Conservation (phyloP, 2,888 invertebrate species). For the Apantesis nais region DNA sequence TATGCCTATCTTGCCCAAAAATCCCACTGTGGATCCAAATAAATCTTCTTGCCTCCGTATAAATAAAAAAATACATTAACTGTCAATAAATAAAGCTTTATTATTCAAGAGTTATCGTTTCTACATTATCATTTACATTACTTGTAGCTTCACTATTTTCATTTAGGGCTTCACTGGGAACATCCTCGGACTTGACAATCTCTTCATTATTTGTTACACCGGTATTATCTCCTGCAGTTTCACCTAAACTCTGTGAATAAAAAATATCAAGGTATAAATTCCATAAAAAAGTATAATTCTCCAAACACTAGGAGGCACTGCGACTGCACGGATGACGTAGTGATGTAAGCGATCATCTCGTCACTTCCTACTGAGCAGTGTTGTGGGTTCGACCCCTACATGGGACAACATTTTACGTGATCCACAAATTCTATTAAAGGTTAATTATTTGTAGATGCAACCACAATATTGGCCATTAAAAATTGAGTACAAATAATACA, state of each 20-base stretch:
- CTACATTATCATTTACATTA: constrained; percentile 17
- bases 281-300: background rate
- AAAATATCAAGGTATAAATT: background rate
- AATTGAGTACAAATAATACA: too few species aligned
- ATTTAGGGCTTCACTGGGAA: constrained; percentile 17
- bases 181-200: constrained; percentile 4
- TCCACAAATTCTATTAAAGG: too few species aligned
- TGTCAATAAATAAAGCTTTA: constrained; percentile 9
- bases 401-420: too few species aligned
- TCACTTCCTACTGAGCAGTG: too few species aligned
- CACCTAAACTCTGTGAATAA: constrained; percentile 22
- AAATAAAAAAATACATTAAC: constrained; percentile 3
- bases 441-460: background rate
- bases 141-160: constrained; percentile 7
- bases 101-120: constrained; percentile 2
- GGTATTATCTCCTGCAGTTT: constrained; percentile 18
- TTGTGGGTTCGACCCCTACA: too few species aligned
- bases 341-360: too few species aligned
- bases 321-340: too few species aligned
- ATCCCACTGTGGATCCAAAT: too few species aligned
- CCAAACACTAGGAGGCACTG: background rate
- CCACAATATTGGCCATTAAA: background rate
- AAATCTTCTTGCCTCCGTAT: too few species aligned
- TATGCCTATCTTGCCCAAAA: too few species aligned
- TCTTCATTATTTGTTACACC: constrained; percentile 9